These are phyloP conservation scores for Oscheius sp. DNA, from an alignment of 2,888 invertebrate genomes.

Conservation along the genomic window DNA sequence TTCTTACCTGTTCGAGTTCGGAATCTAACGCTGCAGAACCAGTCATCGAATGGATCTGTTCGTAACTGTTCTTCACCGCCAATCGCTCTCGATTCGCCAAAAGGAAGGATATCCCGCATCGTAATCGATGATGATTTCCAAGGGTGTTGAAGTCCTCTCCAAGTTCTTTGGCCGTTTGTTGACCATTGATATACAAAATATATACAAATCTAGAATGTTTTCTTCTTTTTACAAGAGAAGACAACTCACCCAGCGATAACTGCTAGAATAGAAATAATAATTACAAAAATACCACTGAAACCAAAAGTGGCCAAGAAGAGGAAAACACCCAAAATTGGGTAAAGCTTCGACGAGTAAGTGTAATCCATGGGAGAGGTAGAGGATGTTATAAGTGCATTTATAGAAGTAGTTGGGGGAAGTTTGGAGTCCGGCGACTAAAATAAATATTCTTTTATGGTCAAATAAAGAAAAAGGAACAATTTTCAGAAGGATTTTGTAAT, in stretches of 20 bases:
- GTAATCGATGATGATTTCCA: conserved; percentile 33
- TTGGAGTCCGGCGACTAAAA: neutral
- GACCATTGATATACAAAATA: conserved; percentile 49
- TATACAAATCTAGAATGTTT: conserved; percentile 43
- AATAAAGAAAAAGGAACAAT: neutral
- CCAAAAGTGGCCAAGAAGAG: conserved; percentile 59
- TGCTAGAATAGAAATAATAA: conserved; percentile 40
- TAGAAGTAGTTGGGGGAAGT: neutral
- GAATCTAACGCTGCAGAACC: conserved; percentile 54
- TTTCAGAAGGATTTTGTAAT: too few species aligned
- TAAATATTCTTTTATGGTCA: neutral
- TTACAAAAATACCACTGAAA: conserved; percentile 49
- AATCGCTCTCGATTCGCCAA: conserved; percentile 46
- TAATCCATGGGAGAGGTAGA: conserved; percentile 4
- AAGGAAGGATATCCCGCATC: conserved; percentile 52
- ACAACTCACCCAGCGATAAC: conserved; percentile 52
- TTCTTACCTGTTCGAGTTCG: conserved; percentile 55
- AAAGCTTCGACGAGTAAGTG: conserved; percentile 35
- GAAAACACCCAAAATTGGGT: conserved; percentile 43
- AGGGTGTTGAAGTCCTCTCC: conserved; percentile 40
- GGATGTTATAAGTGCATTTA: neutral
- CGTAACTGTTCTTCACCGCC: conserved; percentile 43
- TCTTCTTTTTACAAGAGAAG: neutral
- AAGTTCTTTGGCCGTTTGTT: conserved; percentile 38
- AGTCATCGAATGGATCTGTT: conserved; percentile 57